Conservation (phyloP, 2,888 invertebrate genomes). For the Gari tellinella region DNA sequence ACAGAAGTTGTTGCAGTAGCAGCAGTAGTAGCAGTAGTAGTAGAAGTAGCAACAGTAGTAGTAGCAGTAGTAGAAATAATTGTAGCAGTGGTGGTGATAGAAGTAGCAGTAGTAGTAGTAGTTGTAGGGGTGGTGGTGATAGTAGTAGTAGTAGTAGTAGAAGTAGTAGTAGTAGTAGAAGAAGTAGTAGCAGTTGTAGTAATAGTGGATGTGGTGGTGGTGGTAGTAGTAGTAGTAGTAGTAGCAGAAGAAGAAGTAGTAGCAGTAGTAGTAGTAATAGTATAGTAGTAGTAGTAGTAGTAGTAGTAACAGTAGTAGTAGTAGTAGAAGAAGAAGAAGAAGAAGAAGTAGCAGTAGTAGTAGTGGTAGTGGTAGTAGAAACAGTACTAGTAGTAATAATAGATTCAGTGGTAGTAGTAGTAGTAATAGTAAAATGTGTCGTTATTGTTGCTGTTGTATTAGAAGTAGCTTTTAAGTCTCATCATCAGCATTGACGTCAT, state of each 20-base stretch:
- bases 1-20: too few relatives aligned
- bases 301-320: slow-evolving; percentile 11
- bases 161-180: slow-evolving; percentile 29
- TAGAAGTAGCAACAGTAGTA: slow-evolving; percentile 17
- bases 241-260: slow-evolving; percentile 1
- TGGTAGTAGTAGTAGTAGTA: slow-evolving; percentile 28
- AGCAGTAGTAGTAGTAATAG: not conserved
- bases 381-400: too few relatives aligned
- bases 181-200: slow-evolving; percentile 24
- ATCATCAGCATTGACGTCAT: too few relatives aligned
- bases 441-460: too few relatives aligned
- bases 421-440: slow-evolving; percentile 21
- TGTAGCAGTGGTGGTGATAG: not conserved
- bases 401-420: slow-evolving; percentile 5
- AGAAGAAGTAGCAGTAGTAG: slow-evolving; percentile 9
- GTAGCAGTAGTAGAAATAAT: slow-evolving; percentile 25
- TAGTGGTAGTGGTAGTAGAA: slow-evolving; percentile 5
- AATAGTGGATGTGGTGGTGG: slow-evolving; percentile 13
- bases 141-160: slow-evolving; percentile 27
- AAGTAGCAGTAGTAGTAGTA: slow-evolving; percentile 11
- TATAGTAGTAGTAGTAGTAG: slow-evolving; percentile 16
- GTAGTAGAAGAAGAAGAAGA: not conserved
- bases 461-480: too few relatives aligned
- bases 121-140: slow-evolving; percentile 21
- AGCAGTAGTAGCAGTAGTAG: too few relatives aligned